Percentiles rank a stretch among this genome's conserved stretches.
Conservation (phyloP, 1,140 invertebrate species). For the Maconellicoccus hirsutus region DNA sequence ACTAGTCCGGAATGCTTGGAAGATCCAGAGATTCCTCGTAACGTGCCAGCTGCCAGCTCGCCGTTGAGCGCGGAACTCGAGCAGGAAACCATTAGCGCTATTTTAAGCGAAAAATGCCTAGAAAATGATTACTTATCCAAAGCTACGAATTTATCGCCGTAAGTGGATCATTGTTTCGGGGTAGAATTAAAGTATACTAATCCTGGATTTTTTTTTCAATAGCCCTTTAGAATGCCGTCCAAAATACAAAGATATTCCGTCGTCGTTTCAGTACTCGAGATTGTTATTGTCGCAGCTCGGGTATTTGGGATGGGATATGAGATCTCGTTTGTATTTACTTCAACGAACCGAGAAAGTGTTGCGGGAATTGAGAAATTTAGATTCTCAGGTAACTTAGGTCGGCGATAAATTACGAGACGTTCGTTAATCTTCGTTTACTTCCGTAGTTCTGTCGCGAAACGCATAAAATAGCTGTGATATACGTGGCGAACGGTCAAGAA, state of each 20-base stretch:
- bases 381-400: constrained; percentile 70
- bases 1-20: constrained; percentile 83
- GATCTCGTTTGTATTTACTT: constrained; percentile 71
- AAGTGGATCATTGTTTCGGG: background rate
- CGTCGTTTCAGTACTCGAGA: constrained; percentile 71
- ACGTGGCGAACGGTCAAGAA: constrained; percentile 92
- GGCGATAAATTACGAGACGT: too few species aligned
- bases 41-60: constrained; percentile 51
- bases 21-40: constrained; percentile 52
- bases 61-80: constrained; percentile 56
- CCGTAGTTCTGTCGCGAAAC: constrained; percentile 75
- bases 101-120: constrained; percentile 64
- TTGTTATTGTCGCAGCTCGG: constrained; percentile 82
- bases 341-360: constrained; percentile 82
- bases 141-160: background rate
- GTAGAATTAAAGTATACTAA: background rate
- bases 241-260: constrained; percentile 18
- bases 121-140: constrained; percentile 51
- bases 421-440: too few species aligned
- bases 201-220: background rate
- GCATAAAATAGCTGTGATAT: constrained; percentile 98
- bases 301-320: constrained; percentile 75
- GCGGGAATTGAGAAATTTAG: constrained; percentile 83
- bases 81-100: constrained; percentile 69
- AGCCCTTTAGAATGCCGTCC: constrained; percentile 22